Conservation (phyloP, 1,140 invertebrate genomes). For the Drosophila yakuba region DNA sequence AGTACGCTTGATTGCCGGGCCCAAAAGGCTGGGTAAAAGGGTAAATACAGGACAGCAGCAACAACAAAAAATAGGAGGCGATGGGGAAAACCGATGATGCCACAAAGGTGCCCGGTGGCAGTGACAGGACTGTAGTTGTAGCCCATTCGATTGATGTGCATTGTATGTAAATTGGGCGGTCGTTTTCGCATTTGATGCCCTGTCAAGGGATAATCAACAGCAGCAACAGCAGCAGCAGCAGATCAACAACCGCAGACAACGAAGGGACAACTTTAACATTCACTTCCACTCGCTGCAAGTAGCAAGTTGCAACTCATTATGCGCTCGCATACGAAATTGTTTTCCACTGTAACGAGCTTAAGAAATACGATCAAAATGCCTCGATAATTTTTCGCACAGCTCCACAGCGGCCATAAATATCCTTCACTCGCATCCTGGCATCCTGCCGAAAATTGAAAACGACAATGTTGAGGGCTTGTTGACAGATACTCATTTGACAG, state of each 20-base stretch:
- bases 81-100: constrained; percentile 61
- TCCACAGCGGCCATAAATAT: constrained; percentile 34
- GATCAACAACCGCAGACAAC: constrained; percentile 29
- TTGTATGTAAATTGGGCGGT: constrained; percentile 83
- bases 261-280: constrained; percentile 41
- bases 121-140: constrained; percentile 45
- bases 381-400: constrained; percentile 67
- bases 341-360: constrained; percentile 62
- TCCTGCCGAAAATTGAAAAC: constrained; percentile 74
- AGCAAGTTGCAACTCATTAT: constrained; percentile 69
- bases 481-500: constrained; percentile 78
- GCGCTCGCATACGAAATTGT: constrained; percentile 76
- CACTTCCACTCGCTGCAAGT: constrained; percentile 35
- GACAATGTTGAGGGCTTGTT: constrained; percentile 66
- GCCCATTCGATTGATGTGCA: constrained; percentile 73
- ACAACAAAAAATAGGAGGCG: constrained; percentile 19
- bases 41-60: neutral
- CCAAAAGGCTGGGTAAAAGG: constrained; percentile 44
- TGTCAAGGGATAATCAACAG: constrained; percentile 83
- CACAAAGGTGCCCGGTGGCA: constrained; percentile 71
- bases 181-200: constrained; percentile 82
- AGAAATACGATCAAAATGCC: constrained; percentile 72
- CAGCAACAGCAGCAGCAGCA: constrained; percentile 32
- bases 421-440: constrained; percentile 49
- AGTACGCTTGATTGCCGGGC: constrained; percentile 70